These are phyloP conservation scores for Conomelus anceps DNA, from an alignment of 2,888 invertebrate genomes.

Conservation along the genomic window DNA sequence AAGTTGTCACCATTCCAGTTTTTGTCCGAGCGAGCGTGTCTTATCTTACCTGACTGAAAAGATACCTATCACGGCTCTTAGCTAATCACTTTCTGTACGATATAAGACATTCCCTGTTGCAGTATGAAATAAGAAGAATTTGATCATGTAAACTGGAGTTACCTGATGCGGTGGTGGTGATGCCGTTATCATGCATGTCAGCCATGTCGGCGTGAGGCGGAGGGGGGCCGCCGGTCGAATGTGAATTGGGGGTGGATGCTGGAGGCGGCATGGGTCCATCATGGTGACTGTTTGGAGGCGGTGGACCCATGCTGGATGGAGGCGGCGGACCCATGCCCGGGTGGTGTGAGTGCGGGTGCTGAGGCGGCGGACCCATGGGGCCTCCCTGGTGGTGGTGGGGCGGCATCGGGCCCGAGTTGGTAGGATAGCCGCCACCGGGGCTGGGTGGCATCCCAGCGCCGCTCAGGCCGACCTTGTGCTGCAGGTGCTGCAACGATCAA, in stretches of 20 bases:
- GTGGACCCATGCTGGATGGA: conserved; percentile 53
- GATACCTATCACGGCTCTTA: no score
- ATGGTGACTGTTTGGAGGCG: conserved; percentile 51
- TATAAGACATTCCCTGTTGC: no score
- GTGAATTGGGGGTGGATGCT: conserved; percentile 38
- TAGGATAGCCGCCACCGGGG: conserved; percentile 39
- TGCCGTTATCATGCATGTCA: conserved; percentile 49
- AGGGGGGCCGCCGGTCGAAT: conserved; percentile 22
- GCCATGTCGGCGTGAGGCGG: conserved; percentile 43
- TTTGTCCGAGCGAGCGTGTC: no score
- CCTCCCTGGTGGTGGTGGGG: conserved; percentile 39
- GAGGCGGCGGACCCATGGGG: conserved; percentile 46
- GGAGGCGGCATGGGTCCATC: conserved; percentile 35
- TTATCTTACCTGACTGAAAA: no score
- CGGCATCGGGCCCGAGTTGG: conserved; percentile 44
- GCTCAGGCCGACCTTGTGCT: conserved; percentile 62
- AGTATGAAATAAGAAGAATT: no score
- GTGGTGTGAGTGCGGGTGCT: conserved; percentile 41
- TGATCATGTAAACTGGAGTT: conserved; percentile 25
- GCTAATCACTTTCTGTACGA: no score
- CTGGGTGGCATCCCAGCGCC: conserved; percentile 52
- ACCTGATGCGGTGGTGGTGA: conserved; percentile 55
- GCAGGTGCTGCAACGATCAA: conserved; percentile 39
- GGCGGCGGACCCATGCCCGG: conserved; percentile 48
- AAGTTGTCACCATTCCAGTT: no score